Percentiles rank a stretch among this genome's conserved stretches.
phyloP scores from a whole-genome alignment of 2,113 vertebrate genomes.

The Odobenus rosmarus region DNA sequence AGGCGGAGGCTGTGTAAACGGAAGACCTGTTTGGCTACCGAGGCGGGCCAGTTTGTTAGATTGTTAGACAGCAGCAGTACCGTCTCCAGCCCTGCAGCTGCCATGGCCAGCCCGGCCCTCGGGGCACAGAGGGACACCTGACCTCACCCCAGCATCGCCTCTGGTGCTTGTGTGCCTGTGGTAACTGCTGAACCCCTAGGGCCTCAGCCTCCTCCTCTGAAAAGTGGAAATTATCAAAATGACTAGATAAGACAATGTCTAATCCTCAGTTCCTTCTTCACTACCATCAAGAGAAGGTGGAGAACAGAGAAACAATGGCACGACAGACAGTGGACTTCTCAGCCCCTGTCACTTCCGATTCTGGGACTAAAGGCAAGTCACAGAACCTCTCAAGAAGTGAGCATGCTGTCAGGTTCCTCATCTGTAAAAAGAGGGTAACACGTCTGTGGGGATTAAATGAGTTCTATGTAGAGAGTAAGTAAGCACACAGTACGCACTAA shows the following conservation, averaged over 20 bases:
- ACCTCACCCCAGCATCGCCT: background rate
- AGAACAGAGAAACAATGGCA: background rate
- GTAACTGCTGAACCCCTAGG: background rate
- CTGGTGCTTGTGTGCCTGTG: background rate
- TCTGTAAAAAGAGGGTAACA: background rate
- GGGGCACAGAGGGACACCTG: background rate
- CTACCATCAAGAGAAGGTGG: background rate
- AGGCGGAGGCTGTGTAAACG: accelerated
- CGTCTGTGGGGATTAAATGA: background rate
- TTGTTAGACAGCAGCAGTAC: background rate
- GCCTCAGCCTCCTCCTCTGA: background rate
- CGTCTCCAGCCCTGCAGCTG: background rate
- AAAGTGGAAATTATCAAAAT: background rate
- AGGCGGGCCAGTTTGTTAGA: too few species aligned
- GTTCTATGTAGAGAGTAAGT: background rate
- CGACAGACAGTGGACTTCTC: background rate
- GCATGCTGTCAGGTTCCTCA: background rate
- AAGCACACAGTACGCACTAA: background rate
- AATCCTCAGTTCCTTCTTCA: background rate
- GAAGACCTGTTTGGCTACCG: background rate
- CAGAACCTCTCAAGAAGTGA: background rate
- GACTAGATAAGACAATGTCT: background rate
- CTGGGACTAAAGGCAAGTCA: background rate
- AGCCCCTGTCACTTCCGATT: background rate
- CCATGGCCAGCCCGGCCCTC: background rate